These are phyloP conservation scores for Heteromormyrus szaboi DNA, from an alignment of 2,797 vertebrate species.

Conservation along the genomic window DNA sequence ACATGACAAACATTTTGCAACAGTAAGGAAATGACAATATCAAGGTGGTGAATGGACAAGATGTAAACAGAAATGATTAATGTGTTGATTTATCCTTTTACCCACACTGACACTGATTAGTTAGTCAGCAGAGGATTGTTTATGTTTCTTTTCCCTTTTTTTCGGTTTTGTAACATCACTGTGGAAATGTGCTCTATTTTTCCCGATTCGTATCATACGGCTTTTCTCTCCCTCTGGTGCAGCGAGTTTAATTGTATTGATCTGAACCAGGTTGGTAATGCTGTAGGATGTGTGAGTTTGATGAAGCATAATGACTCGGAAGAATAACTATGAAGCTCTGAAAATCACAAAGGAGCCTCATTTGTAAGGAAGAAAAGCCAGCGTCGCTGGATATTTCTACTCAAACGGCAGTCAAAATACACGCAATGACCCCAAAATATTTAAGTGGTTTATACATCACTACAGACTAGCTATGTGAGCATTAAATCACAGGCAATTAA, in stretches of 20 bases:
- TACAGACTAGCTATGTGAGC: background rate
- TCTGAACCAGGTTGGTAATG: background rate
- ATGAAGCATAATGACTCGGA: background rate
- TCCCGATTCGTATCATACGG: background rate
- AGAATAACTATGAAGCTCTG: background rate
- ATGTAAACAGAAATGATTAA: background rate
- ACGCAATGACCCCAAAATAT: background rate
- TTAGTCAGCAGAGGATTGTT: background rate
- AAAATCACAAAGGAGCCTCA: background rate
- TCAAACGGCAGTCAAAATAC: background rate
- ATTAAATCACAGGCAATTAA: background rate
- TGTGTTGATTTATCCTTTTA: background rate
- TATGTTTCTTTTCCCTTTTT: background rate
- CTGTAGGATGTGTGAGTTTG: background rate
- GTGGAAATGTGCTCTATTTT: background rate
- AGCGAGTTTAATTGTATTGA: slow-evolving; percentile 5
- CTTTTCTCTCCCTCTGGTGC: background rate
- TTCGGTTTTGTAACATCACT: background rate
- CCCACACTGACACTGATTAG: background rate
- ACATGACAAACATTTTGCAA: background rate
- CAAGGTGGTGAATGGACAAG: background rate
- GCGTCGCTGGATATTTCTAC: background rate
- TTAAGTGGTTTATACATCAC: background rate
- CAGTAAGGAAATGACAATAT: background rate
- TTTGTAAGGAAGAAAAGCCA: background rate